Base-by-base conservation (phyloP, 2,888 invertebrate species). In the Heliconius erato region DNA sequence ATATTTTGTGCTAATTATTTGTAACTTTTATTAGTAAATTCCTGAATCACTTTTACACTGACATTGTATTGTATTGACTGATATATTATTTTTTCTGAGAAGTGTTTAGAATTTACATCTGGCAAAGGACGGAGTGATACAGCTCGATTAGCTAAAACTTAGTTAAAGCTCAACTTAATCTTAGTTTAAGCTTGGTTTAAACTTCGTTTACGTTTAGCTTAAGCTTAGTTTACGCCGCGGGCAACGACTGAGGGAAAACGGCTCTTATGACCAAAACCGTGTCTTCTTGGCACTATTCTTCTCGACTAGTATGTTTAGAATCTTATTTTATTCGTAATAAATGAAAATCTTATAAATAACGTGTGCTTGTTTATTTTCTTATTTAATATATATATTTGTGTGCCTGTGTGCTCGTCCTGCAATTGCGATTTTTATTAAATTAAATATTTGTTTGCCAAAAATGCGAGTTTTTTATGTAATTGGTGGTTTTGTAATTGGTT, bases 251-350 rank as follows among this genome's bases (percentile, higher is more conserved):
- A 81, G 77, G 54, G 59, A 72, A 54, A 74, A 81, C 78, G 67
- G 63, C 79, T 81, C 82, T 84, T 85, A 81, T 81, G 84, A 85
- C 83, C 77, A 82, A 82, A 63, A 81, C 49, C 7, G 78, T 67
- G 78, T 28, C 78, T 76, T 59, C 76, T 67, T 78, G 67, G 78
- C 78, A 67, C 68, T 28, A 44, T 63, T 28, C 77, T 77, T 49
- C 78, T 78, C 44, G 40, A 67, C 78, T 78, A 68, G 44, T 81
- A 77, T 79, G 74, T 76, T 80, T 74, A 81, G 74, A 49, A 83
- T 79, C 81, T 81, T 78, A 79, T n/a, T 72, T 26, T 79, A 79
- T 79, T 79, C 79, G 40, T 77, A 78, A 79, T 79, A 79, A 76
- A 44, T 69, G 74, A 63, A 76, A 63, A 63, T 63, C 76, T 76